Evolutionary conservation across 2,797 vertebrate species (phyloP).

Genomic region (Eutrigla gurnardus): DNA sequence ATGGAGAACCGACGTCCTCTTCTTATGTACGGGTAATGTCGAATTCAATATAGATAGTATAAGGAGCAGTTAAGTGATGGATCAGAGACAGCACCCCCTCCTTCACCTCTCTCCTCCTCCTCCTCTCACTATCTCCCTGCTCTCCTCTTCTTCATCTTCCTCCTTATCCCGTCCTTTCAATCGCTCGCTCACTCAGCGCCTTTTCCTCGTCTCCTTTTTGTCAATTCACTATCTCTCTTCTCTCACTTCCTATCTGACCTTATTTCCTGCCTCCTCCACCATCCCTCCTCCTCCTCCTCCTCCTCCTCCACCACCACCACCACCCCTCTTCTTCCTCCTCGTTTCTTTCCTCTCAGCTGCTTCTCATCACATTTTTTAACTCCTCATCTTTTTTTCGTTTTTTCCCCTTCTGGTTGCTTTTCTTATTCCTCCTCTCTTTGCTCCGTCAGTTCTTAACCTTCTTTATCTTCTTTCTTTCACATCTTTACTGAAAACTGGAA

Average conservation of each 20-base stretch:
- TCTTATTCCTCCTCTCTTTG: neutral
- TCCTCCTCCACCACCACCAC: neutral
- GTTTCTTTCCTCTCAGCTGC: conserved; percentile 4
- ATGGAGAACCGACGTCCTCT: neutral
- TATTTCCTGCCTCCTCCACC: conserved; percentile 33
- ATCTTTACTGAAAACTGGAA: no score
- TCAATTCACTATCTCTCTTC: conserved; percentile 52
- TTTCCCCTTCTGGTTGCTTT: neutral
- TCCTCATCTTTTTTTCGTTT: neutral
- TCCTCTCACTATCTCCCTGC: conserved; percentile 31
- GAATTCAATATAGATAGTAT: no score
- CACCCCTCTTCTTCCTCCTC: conserved; percentile 4
- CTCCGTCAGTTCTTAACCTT: no score
- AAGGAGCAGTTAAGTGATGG: no score
- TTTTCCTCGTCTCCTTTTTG: conserved; percentile 40
- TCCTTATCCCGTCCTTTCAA: conserved; percentile 60
- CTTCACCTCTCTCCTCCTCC: neutral
- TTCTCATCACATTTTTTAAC: conserved; percentile 23
- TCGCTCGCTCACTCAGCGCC: conserved; percentile 32
- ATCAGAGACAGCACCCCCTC: neutral
- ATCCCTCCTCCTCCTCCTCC: conserved; percentile 19
- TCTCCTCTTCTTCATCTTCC: conserved; percentile 46
- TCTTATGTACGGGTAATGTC: no score
- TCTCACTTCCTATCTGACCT: conserved; percentile 48
- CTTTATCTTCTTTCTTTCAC: no score